Evolutionary conservation across 1,140 invertebrate genomes (phyloP).

Genomic region (Drosophila insularis): DNA sequence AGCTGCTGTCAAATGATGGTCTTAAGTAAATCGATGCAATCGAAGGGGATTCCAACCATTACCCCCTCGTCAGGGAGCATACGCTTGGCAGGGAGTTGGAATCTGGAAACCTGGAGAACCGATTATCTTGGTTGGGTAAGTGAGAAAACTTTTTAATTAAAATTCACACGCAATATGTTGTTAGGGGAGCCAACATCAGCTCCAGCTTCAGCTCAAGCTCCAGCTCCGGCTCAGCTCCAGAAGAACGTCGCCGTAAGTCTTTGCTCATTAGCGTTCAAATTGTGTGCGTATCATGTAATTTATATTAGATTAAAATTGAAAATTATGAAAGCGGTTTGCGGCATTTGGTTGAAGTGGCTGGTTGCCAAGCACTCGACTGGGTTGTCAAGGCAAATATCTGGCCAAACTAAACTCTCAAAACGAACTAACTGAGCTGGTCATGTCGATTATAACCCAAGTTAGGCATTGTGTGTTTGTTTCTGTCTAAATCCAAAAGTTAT

Average conservation of each 20-base stretch:
- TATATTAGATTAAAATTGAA: slow-evolving; percentile 78
- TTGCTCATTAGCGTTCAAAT: slow-evolving; percentile 76
- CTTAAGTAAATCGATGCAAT: slow-evolving; percentile 70
- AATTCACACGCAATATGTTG: slow-evolving; percentile 81
- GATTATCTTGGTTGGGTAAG: slow-evolving; percentile 72
- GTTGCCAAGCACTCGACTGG: neutral
- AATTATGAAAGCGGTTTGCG: slow-evolving; percentile 57
- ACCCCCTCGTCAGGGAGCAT: slow-evolving; percentile 32
- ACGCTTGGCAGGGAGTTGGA: slow-evolving; percentile 35
- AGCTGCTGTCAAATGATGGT: slow-evolving; percentile 41
- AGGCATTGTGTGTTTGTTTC: neutral
- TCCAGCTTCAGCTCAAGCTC: slow-evolving; percentile 14
- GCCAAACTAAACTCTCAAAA: slow-evolving; percentile 31
- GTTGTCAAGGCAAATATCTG: slow-evolving; percentile 14
- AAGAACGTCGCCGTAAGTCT: slow-evolving; percentile 23
- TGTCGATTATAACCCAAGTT: neutral
- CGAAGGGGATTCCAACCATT: slow-evolving; percentile 33
- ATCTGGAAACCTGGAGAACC: neutral
- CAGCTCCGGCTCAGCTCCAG: slow-evolving; percentile 35
- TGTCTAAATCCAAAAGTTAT: slow-evolving; percentile 45
- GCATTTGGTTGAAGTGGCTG: slow-evolving; percentile 28
- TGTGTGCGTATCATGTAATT: slow-evolving; percentile 78
- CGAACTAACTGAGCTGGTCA: neutral
- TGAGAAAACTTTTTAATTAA: slow-evolving; percentile 79
- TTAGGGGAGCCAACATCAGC: slow-evolving; percentile 65